Conservation (phyloP, 2,797 vertebrate species). For the Hylomyscus alleni region DNA sequence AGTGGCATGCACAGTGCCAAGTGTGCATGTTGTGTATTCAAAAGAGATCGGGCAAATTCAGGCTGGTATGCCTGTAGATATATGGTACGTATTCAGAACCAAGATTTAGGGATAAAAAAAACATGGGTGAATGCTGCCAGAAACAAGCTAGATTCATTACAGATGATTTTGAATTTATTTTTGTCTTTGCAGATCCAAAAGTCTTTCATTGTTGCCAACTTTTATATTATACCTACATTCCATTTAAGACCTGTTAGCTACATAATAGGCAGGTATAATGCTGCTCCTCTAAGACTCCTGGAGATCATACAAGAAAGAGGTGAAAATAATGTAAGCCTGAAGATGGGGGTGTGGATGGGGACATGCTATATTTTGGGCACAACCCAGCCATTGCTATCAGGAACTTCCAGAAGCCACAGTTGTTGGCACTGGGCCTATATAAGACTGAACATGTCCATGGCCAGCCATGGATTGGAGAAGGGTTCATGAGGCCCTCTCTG, state of each 20-base stretch:
- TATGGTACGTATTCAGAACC: not conserved
- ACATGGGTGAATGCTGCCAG: not conserved
- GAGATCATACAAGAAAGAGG: not conserved
- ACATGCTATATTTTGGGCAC: not conserved
- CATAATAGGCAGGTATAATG: conserved; percentile 22
- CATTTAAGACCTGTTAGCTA: not conserved
- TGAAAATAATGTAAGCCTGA: not conserved
- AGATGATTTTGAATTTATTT: not conserved
- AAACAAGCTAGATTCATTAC: not conserved
- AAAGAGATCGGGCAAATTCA: not conserved
- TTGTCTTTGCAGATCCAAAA: not conserved
- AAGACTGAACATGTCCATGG: not conserved
- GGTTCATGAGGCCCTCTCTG: not conserved
- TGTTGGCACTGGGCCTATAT: not conserved
- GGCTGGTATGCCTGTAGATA: not conserved
- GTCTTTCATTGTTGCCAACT: not conserved
- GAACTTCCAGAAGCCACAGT: not conserved
- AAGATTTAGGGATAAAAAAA: not conserved
- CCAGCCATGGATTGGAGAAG: not conserved
- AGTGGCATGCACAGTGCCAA: not conserved
- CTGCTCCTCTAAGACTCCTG: not conserved
- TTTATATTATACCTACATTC: not conserved
- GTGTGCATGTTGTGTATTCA: not conserved
- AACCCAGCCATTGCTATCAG: not conserved
- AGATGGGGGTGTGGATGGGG: not conserved